Evolutionary conservation across 1,140 invertebrate genomes (phyloP).

Genomic region (Drosophila biarmipes): DNA sequence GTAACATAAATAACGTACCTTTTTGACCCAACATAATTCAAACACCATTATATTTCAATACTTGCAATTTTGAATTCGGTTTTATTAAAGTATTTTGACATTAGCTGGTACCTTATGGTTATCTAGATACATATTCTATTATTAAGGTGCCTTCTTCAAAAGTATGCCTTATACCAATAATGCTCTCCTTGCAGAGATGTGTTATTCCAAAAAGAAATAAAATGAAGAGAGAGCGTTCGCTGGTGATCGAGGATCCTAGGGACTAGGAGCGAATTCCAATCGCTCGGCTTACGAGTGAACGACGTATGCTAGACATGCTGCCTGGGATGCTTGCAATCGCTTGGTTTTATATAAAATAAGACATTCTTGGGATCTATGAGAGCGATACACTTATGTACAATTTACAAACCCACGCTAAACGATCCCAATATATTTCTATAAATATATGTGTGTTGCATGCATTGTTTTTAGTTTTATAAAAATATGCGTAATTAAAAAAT

Average conservation of each 20-base stretch:
- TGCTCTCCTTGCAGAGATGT: constrained; percentile 20
- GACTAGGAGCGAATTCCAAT: constrained; percentile 18
- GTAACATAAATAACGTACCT: too few relatives aligned
- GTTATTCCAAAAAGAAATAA: constrained; percentile 12
- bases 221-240: constrained; percentile 19
- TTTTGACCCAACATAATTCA: background rate
- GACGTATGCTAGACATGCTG: constrained; percentile 43
- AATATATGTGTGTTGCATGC: constrained; percentile 28
- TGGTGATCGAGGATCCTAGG: constrained; percentile 9
- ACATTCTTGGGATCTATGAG: constrained; percentile 18
- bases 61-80: constrained; percentile 73
- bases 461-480: constrained; percentile 37
- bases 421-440: constrained; percentile 22
- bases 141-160: constrained; percentile 54
- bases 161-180: constrained; percentile 34
- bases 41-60: constrained; percentile 21
- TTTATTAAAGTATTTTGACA: constrained; percentile 73
- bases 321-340: constrained; percentile 14
- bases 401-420: constrained; percentile 52
- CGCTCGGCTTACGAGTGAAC: constrained; percentile 34
- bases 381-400: constrained; percentile 61
- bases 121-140: constrained; percentile 58
- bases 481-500: constrained; percentile 56
- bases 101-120: constrained; percentile 64
- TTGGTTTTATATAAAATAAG: constrained; percentile 31